A percentile compares a stretch with the other conserved stretches of the same genome.
phyloP scores from a whole-genome alignment of 2,113 vertebrate genomes.

The Maccullochella peelii region DNA sequence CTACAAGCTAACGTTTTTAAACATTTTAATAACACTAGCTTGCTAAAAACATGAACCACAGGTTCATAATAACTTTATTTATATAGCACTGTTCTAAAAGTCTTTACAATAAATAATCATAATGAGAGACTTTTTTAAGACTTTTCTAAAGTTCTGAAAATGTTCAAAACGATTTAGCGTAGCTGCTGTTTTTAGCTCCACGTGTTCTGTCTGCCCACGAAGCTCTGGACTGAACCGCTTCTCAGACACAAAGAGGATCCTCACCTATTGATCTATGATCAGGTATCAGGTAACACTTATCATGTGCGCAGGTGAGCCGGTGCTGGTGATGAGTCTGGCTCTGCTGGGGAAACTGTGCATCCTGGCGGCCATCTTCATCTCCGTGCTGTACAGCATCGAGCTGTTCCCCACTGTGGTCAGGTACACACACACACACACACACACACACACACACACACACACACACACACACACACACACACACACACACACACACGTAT shows the following conservation, averaged over 20 bases:
- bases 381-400: slow-evolving; percentile 80
- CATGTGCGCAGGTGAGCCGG: slow-evolving; percentile 62
- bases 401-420: slow-evolving; percentile 83
- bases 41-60: too few relatives aligned
- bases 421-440: slow-evolving; percentile 46
- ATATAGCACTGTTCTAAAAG: too few relatives aligned
- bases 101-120: too few relatives aligned
- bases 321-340: slow-evolving; percentile 79
- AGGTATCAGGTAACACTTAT: neutral
- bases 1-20: too few relatives aligned
- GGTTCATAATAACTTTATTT: too few relatives aligned
- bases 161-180: too few relatives aligned
- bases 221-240: neutral
- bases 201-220: too few relatives aligned
- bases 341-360: slow-evolving; percentile 83
- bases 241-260: neutral
- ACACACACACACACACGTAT: neutral
- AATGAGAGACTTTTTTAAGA: too few relatives aligned
- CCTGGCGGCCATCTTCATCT: slow-evolving; percentile 75
- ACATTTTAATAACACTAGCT: too few relatives aligned
- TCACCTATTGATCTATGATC: neutral
- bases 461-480: neutral
- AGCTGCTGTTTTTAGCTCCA: too few relatives aligned
- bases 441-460: neutral
- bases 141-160: too few relatives aligned